phyloP scores from a whole-genome alignment of 92 coral and sea anemone species.

The Phymanthus crucifer region DNA sequence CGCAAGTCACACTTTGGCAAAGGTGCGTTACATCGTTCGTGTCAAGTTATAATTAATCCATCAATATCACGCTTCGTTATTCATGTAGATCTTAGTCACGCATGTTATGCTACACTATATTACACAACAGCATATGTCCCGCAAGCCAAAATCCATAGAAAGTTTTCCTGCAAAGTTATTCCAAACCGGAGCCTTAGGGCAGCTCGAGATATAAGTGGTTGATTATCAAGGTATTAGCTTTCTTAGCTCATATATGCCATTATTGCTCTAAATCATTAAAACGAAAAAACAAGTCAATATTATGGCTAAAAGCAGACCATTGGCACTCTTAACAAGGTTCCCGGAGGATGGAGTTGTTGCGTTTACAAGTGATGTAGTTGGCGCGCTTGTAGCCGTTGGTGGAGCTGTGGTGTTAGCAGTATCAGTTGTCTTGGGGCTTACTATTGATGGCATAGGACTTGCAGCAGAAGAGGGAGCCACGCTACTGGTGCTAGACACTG shows the following conservation, averaged over 20 bases:
- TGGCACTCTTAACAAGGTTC: background rate
- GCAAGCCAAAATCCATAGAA: background rate
- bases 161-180: background rate
- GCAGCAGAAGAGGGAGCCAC: background rate
- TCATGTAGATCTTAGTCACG: background rate
- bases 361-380: background rate
- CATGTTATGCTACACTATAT: background rate
- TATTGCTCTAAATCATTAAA: background rate
- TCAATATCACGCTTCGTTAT: background rate
- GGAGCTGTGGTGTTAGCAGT: background rate
- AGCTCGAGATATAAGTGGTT: background rate
- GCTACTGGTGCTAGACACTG: background rate
- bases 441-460: background rate
- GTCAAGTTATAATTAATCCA: background rate
- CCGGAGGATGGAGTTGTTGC: background rate
- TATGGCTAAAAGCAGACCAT: background rate
- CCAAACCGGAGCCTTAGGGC: background rate
- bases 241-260: background rate
- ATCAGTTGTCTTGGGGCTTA: background rate
- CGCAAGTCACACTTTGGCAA: background rate
- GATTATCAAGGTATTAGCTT: background rate
- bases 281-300: background rate
- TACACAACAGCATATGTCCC: background rate
- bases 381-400: background rate
- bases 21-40: background rate